These are phyloP conservation scores for Meandrusa payeni DNA, from an alignment of 2,888 invertebrate species.

Conservation along the genomic window DNA sequence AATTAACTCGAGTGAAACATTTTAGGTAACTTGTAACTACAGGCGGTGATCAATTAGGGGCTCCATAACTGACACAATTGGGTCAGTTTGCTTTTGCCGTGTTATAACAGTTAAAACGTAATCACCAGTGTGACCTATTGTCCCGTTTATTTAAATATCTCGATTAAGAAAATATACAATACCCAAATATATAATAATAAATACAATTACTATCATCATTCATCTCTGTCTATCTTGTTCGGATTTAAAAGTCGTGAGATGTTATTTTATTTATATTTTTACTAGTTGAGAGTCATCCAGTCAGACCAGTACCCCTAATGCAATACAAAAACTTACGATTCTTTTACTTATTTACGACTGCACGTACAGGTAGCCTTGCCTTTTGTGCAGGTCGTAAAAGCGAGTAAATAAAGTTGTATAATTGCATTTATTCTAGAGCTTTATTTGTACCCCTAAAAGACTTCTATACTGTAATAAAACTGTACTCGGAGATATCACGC, in stretches of 20 bases:
- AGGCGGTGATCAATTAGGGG: conserved; percentile 21
- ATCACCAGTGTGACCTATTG: conserved; percentile 6
- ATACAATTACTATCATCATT: no score
- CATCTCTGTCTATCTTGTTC: no score
- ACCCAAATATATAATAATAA: no score
- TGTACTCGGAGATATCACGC: no score
- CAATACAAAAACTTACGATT: conserved; percentile 19
- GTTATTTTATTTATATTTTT: no score
- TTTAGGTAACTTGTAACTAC: conserved; percentile 19
- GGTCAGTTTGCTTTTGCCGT: conserved; percentile 20
- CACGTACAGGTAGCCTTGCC: conserved; percentile 20
- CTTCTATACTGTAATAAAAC: no score
- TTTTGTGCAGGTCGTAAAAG: conserved; percentile 19
- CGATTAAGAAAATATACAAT: no score
- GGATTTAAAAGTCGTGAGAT: no score
- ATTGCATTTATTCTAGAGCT: conserved; percentile 17
- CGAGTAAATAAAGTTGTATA: conserved; percentile 18
- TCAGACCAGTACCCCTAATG: conserved; percentile 17
- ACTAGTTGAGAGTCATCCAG: no score
- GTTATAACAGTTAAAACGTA: conserved; percentile 17
- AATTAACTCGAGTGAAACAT: conserved; percentile 22
- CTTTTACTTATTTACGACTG: conserved; percentile 18
- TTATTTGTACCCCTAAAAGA: conserved; percentile 4
- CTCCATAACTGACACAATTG: conserved; percentile 23
- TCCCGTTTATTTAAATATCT: neutral